Base-by-base conservation (phyloP, 2,888 invertebrate species). In the Dexiosoma caninum region DNA sequence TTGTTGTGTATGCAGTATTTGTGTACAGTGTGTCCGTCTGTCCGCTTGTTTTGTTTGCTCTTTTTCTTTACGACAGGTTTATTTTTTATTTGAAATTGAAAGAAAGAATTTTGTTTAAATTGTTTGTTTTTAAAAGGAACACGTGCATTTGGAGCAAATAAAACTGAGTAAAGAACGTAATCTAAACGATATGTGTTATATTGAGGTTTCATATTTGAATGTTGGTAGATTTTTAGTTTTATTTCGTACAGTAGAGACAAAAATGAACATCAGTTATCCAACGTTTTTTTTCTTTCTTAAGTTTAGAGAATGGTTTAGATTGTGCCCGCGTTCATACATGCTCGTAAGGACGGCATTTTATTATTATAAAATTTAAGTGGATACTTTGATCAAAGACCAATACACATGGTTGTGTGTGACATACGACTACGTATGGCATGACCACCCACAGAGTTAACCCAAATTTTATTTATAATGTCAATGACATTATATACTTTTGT, bases 111-210 rank as follows among this genome's bases (percentile, higher is more conserved):
- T 32, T 66, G 27, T 8, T 59, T 59, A 16, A 23, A 32, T 53
- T 35, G 46, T 16, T 19, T 51, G 19, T 2, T 12, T 9, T 35
- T 35, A 40, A 42, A 42, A 57, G 10, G 46, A 62, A 78, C 78
- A 80, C 75, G 75, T 75, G 75, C 75, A 80, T 80, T 80, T 80
- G 10, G 49, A 9, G 23, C 14, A 44, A 44, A 69, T 19, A 44
- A 55, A 55, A 66, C 16, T 14, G 2, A 44, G 23, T 8, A 12
- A 21, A 9, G 14, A 59, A 77, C 59, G 51, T 53, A 78, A 60
- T 71, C 71, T 35, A 66, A 64, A 71, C 59, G 35, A 30, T 67
- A 37, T 67, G 64, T 62, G 42, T 72, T 78, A 57, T 64, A 44
- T 72, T 67, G 67, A 72, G 72, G 62, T 74, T 60, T 72, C 16